phyloP scores from a whole-genome alignment of 1,140 invertebrate genomes.

The Bombus waltoni region DNA sequence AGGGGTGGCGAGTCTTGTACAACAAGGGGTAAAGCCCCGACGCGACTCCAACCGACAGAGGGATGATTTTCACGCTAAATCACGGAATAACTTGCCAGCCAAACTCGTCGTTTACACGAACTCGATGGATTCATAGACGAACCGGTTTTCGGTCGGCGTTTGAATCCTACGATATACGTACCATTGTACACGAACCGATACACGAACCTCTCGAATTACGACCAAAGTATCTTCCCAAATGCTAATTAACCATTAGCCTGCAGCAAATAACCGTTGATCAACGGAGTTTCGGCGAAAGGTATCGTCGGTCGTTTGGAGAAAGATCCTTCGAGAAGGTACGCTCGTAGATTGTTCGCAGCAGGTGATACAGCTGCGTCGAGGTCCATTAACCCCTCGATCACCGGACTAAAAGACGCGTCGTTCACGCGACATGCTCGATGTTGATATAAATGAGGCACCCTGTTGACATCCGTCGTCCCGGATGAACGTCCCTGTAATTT shows the following conservation, averaged over 20 bases:
- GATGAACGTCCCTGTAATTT: slow-evolving; percentile 21
- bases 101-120: slow-evolving; percentile 15
- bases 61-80: slow-evolving; percentile 72
- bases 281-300: slow-evolving; percentile 40
- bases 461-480: not conserved
- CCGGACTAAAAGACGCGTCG: not conserved
- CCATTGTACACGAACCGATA: slow-evolving; percentile 7
- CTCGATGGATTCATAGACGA: slow-evolving; percentile 38
- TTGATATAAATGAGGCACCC: slow-evolving; percentile 4
- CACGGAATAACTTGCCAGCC: slow-evolving; percentile 74
- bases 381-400: slow-evolving; percentile 27
- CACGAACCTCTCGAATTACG: too few relatives aligned
- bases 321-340: slow-evolving; percentile 30
- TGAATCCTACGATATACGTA: not conserved
- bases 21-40: slow-evolving; percentile 51
- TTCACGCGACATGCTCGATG: not conserved
- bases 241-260: slow-evolving; percentile 62
- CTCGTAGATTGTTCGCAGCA: slow-evolving; percentile 55
- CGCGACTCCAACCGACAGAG: slow-evolving; percentile 51
- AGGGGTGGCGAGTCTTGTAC: slow-evolving; percentile 51
- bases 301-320: slow-evolving; percentile 56
- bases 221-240: slow-evolving; percentile 24
- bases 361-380: slow-evolving; percentile 57
- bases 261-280: slow-evolving; percentile 54
- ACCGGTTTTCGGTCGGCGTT: slow-evolving; percentile 20